Evolutionary conservation across 2,888 invertebrate genomes (phyloP), one percentile per base, ranked within the genome.

Genomic region (Latrodectus elegans): DNA sequence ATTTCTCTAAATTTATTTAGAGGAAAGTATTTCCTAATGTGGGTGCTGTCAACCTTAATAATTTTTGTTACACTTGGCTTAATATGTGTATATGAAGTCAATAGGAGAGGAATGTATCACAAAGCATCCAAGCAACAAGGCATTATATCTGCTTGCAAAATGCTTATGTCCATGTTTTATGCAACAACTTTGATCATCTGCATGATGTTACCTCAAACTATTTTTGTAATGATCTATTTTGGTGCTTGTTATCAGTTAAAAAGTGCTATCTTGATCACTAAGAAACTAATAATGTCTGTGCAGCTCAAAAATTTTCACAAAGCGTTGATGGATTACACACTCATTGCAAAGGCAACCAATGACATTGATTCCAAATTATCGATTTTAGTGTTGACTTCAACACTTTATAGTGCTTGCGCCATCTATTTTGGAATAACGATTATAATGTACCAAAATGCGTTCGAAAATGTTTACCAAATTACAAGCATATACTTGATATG

Each of bases 301-400:
- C 8, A 38, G 0, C 4, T 15, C n/a, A 52, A 22, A 10, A 10
- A 72, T 0, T 72, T 22, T 11, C 14, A 51, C 6, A 64, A 49
- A 17, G 51, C 52, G 14, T 51, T 64, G 22, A 26, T 15, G 11
- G 49, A 72, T 10, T 80, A 80, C 15, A 15, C 72, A 17, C 38
- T 64, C 15, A 64, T 80, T 71, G 15, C 64, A 38, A 72, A 49
- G 22, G 12, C 64, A 17, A 60, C 52, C 0, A 4, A 14, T 1
- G 10, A 80, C 14, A 80, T 72, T 14, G 80, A 80, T 17, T 14
- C 53, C 0, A 64, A 80, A n/a, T 12, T 80, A 17, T 80, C 72
- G 9, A 17, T 72, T n/a, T 72, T 80, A 38, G 49, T 80, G 17
- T 80, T 80, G n/a, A 51, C 17, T 4, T 72, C 64, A 26, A 64